Conservation (phyloP, 2,888 invertebrate genomes). For the Gnatocerus cornutus region DNA sequence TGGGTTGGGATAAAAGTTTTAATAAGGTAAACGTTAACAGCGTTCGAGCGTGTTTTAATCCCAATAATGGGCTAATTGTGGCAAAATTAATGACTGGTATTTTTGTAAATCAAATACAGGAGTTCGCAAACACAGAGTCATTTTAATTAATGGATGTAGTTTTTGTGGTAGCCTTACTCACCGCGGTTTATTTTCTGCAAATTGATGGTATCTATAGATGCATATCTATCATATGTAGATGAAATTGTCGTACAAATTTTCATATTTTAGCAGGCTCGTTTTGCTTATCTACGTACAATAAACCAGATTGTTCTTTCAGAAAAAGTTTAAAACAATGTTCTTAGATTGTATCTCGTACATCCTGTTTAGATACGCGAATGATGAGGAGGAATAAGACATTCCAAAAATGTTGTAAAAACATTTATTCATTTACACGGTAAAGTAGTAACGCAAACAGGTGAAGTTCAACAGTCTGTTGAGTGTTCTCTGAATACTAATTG, state of each 20-base stretch:
- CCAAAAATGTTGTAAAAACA: slow-evolving; percentile 6
- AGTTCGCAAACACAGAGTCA: background rate
- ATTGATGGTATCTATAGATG: too few relatives aligned
- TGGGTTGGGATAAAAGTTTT: slow-evolving; percentile 14
- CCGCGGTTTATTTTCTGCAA: too few relatives aligned
- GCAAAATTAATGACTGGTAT: slow-evolving; percentile 16
- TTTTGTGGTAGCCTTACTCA: background rate
- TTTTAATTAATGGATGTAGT: background rate
- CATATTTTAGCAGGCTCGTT: too few relatives aligned
- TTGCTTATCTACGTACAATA: too few relatives aligned
- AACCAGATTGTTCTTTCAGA: too few relatives aligned
- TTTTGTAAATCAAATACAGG: slow-evolving; percentile 10
- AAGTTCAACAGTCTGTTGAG: slow-evolving; percentile 11
- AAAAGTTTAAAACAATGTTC: too few relatives aligned
- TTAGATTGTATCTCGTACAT: background rate
- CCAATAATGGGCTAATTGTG: slow-evolving; percentile 31
- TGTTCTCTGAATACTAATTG: slow-evolving; percentile 8
- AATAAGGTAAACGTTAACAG: slow-evolving; percentile 26
- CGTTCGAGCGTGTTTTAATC: slow-evolving; percentile 36
- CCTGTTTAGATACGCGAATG: background rate
- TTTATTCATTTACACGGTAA: slow-evolving; percentile 9
- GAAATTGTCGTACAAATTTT: too few relatives aligned
- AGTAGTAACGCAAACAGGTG: background rate
- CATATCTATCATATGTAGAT: too few relatives aligned
- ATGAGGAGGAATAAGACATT: slow-evolving; percentile 2